Conservation (phyloP, 2,888 invertebrate genomes). For the Drosophila incognita region DNA sequence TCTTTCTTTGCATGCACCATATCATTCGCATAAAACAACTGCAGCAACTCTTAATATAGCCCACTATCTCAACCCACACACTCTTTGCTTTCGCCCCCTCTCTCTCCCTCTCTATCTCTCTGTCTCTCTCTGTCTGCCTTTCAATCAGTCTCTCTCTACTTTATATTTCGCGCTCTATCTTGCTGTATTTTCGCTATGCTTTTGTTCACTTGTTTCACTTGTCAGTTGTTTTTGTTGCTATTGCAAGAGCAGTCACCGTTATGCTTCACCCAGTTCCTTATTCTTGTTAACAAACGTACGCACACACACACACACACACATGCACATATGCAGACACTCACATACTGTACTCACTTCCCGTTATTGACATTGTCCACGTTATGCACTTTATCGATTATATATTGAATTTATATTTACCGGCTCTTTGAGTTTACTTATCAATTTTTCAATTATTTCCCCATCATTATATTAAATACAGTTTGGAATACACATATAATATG, state of each 20-base stretch:
- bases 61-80: constrained; percentile 28
- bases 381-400: constrained; percentile 62
- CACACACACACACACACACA: neutral
- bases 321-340: neutral
- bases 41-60: constrained; percentile 57
- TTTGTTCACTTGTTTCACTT: constrained; percentile 40
- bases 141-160: neutral
- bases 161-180: constrained; percentile 12
- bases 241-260: constrained; percentile 43
- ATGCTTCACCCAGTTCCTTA: constrained; percentile 39
- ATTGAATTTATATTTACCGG: constrained; percentile 43
- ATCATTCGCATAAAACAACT: constrained; percentile 39
- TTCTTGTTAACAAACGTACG: constrained; percentile 5
- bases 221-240: constrained; percentile 28
- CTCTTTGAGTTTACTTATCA: constrained; percentile 17
- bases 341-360: constrained; percentile 17
- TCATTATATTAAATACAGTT: constrained; percentile 6
- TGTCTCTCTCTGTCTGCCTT: neutral
- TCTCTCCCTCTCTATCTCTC: neutral
- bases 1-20: constrained; percentile 8
- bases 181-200: constrained; percentile 21
- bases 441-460: constrained; percentile 14
- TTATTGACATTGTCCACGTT: constrained; percentile 53
- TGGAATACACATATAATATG: neutral
- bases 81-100: neutral